phyloP scores from a whole-genome alignment of 2,888 invertebrate genomes.

The Pharmacophagus antenor region DNA sequence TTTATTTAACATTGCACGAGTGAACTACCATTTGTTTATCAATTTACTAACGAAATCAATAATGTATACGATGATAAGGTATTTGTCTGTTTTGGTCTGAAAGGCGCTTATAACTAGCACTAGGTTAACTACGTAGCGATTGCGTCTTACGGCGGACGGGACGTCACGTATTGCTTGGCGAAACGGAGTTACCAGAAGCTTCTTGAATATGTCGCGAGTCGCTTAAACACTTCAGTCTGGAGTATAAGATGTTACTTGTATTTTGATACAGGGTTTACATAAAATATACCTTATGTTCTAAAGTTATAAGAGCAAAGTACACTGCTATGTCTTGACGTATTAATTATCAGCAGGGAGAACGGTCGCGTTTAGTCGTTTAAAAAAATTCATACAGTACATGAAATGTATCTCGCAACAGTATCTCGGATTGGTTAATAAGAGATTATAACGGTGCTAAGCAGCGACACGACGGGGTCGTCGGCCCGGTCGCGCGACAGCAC shows the following conservation, averaged over 20 bases:
- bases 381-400: background rate
- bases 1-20: background rate
- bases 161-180: too few relatives aligned
- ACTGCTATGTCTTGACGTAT: background rate
- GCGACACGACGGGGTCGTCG: conserved; percentile 17
- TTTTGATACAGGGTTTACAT: too few relatives aligned
- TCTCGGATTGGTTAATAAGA: conserved; percentile 16
- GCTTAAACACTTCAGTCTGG: too few relatives aligned
- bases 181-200: too few relatives aligned
- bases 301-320: background rate
- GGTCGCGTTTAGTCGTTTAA: background rate
- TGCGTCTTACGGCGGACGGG: too few relatives aligned
- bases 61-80: too few relatives aligned
- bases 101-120: too few relatives aligned
- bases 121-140: too few relatives aligned
- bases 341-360: background rate
- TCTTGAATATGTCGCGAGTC: too few relatives aligned
- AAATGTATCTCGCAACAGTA: conserved; percentile 8
- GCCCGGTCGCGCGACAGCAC: conserved; percentile 33
- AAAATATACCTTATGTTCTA: too few relatives aligned
- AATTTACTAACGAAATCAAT: background rate
- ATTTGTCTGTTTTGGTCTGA: too few relatives aligned
- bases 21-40: background rate
- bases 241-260: too few relatives aligned
- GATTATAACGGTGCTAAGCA: conserved; percentile 25